Evolutionary conservation across 2,888 invertebrate species (phyloP), one percentile per base, ranked within the genome.

Genomic region (Yponomeuta plumbellus): DNA sequence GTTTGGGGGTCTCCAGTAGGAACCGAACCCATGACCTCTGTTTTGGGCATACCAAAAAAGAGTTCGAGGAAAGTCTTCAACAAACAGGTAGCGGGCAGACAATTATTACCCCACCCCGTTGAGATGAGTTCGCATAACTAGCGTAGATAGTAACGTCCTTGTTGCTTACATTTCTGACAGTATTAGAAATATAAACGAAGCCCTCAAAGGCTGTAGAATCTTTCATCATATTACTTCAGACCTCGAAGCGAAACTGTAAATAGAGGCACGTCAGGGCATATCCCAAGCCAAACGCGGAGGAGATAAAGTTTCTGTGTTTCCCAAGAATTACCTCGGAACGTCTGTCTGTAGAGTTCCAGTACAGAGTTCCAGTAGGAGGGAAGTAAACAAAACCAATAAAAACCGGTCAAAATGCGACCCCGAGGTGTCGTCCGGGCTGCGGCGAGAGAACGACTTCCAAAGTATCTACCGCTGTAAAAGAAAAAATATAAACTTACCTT

Each of bases 361-460:
- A 34, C 34, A 39, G n/a, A n/a, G n/a, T n/a, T n/a, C n/a, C n/a
- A n/a, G 62, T 62, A 11, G 26, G 44, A 22, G 72, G 73, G 74
- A 77, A 78, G 72, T 76, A 78, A 75, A 78, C 75, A 77, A 75
- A 73, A 75, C 72, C 71, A 69, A 72, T 73, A 64, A 69, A 71
- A 70, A 68, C 70, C 72, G 74, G 78, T 67, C 74, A 75, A 77
- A 81, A 80, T 82, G 79, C 72, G 77, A 71, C 84, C 83, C 84
- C 70, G 70, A 79, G 82, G 85, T 76, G 75, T 76, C 79, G 78
- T 84, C 80, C 70, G 70, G 69, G 69, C 72, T 67, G 71, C 71
- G 67, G 71, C 73, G 75, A 73, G 76, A 73, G 74, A 76, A 75
- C 74, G 77, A 77, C 76, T 77, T 72, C 65, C 40, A 65, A 57